phyloP scores from a whole-genome alignment of 2,113 vertebrate genomes.

The Jacana jacana region DNA sequence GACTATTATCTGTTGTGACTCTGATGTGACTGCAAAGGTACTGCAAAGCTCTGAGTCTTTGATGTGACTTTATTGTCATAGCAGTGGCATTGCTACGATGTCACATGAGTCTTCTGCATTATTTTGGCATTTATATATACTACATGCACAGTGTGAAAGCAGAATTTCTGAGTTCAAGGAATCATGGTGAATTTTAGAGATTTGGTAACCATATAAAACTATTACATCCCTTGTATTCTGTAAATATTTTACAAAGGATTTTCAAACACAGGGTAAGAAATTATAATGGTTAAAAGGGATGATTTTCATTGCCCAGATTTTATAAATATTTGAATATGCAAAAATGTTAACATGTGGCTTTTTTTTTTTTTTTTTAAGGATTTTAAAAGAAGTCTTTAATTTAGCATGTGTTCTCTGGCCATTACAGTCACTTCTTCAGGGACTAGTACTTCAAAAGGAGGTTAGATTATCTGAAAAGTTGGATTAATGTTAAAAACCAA shows the following conservation, averaged over 20 bases:
- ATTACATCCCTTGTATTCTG: background rate
- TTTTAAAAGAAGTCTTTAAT: background rate
- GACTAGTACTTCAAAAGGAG: background rate
- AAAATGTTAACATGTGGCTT: background rate
- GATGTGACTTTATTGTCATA: background rate
- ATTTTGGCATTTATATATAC: background rate
- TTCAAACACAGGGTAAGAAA: background rate
- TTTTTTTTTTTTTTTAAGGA: too few relatives aligned
- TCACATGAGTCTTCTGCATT: background rate
- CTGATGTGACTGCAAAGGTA: background rate
- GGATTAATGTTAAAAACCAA: background rate
- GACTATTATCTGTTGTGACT: background rate
- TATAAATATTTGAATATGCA: background rate
- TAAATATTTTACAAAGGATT: background rate
- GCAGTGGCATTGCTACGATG: background rate
- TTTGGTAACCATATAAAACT: background rate
- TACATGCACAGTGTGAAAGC: background rate
- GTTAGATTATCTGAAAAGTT: background rate
- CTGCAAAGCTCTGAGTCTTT: background rate
- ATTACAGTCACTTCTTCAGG: background rate
- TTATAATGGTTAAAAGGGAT: background rate
- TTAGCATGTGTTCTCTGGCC: background rate
- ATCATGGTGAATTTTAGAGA: background rate
- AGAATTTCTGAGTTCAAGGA: background rate
- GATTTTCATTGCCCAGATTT: background rate